Conservation (phyloP, 2,113 vertebrate genomes). For the Podarcis muralis region DNA sequence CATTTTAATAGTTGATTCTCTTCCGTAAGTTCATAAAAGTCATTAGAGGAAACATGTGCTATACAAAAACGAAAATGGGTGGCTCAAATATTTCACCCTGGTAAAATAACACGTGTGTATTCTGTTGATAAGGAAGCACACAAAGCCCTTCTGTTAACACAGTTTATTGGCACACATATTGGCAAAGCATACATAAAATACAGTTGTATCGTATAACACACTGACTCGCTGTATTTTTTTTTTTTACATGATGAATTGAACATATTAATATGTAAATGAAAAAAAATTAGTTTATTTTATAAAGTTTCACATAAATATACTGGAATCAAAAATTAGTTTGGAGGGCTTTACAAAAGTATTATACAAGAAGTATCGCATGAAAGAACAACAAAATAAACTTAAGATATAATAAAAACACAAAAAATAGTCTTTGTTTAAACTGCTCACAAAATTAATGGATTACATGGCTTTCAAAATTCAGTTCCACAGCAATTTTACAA, state of each 20-base stretch:
- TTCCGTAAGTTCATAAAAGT: background rate
- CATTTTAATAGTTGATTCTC: background rate
- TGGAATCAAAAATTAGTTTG: constrained; percentile 73
- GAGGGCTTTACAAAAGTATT: constrained; percentile 87
- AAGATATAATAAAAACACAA: constrained; percentile 81
- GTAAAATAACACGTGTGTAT: background rate
- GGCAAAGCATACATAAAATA: constrained; percentile 99
- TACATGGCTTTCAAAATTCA: constrained; percentile 89
- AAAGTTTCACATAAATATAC: constrained; percentile 98
- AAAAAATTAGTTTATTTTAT: constrained; percentile 91
- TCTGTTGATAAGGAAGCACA: constrained; percentile 12
- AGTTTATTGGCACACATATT: constrained; percentile 99
- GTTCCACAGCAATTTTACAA: constrained; percentile 89
- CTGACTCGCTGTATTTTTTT: constrained; percentile 93
- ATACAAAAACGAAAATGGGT: background rate
- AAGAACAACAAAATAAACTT: constrained; percentile 77
- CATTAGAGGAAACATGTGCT: background rate
- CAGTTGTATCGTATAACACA: constrained; percentile 94
- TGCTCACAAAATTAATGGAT: constrained; percentile 87
- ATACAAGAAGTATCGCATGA: constrained; percentile 84
- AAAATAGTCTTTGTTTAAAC: constrained; percentile 81
- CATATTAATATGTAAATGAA: constrained; percentile 94
- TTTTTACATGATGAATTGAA: constrained; percentile 90
- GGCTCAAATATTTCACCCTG: background rate
- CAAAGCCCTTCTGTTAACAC: constrained; percentile 83